Evolutionary conservation across 1,140 invertebrate genomes (phyloP).

Genomic region (Platorchestia sp.): DNA sequence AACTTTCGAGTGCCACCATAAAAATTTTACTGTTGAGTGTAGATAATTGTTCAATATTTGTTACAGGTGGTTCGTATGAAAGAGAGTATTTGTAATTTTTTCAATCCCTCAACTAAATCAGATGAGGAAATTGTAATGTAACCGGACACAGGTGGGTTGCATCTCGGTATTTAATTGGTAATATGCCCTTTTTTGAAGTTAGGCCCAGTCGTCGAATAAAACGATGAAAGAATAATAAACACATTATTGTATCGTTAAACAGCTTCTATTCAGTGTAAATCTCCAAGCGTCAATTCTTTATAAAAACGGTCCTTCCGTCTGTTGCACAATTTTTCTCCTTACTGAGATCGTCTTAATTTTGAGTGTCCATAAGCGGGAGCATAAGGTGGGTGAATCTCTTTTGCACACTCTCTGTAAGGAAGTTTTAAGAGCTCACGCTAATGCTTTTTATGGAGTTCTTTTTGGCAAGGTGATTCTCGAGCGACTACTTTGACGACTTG

Average conservation of each 20-base stretch:
- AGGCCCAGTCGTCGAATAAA: background rate
- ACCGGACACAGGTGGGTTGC: too few species aligned
- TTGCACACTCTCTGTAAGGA: background rate
- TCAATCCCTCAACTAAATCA: background rate
- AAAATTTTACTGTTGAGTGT: background rate
- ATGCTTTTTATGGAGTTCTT: slow-evolving; percentile 42
- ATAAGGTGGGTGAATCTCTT: background rate
- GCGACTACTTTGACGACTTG: background rate
- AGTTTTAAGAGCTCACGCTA: slow-evolving; percentile 34
- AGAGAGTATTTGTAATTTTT: background rate
- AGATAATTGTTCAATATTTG: background rate
- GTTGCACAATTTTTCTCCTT: background rate
- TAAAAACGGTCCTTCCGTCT: background rate
- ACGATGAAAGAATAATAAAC: background rate
- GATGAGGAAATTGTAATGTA: background rate
- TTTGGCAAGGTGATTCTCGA: slow-evolving; percentile 24
- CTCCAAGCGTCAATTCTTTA: background rate
- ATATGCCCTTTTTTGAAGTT: background rate
- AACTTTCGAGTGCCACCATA: background rate
- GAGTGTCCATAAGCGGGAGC: background rate
- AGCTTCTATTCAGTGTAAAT: background rate
- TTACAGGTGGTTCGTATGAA: background rate
- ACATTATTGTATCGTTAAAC: background rate
- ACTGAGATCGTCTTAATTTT: background rate
- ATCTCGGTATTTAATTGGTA: background rate